Conservation (phyloP, 1,140 invertebrate genomes). For the Lasioglossum albipes region DNA sequence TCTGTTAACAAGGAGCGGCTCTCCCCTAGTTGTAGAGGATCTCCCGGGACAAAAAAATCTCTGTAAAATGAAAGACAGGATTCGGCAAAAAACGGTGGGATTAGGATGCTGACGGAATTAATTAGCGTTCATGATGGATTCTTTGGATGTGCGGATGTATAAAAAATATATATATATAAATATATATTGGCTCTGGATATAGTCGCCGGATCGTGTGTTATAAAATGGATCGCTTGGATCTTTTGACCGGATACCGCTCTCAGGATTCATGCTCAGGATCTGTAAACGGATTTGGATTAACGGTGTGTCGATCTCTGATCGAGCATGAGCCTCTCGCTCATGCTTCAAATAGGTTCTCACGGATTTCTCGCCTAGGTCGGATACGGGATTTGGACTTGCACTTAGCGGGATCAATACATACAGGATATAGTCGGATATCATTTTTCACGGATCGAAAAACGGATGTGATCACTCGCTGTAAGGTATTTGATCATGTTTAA, state of each 20-base stretch:
- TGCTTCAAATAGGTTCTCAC: slow-evolving; percentile 63
- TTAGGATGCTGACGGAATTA: slow-evolving; percentile 63
- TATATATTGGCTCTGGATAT: slow-evolving; percentile 63
- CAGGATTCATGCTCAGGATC: slow-evolving; percentile 45
- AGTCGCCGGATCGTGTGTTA: slow-evolving; percentile 59
- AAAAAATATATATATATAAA: too few relatives aligned
- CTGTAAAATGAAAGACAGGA: slow-evolving; percentile 57
- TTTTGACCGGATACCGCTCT: slow-evolving; percentile 45
- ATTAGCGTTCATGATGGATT: slow-evolving; percentile 64
- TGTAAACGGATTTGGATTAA: slow-evolving; percentile 69
- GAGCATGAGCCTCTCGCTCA: slow-evolving; percentile 56
- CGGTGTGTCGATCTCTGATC: slow-evolving; percentile 61
- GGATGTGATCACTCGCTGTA: slow-evolving; percentile 58
- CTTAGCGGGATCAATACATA: slow-evolving; percentile 59
- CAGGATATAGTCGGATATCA: slow-evolving; percentile 64
- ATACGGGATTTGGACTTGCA: slow-evolving; percentile 57
- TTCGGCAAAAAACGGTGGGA: slow-evolving; percentile 53
- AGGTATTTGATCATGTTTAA: slow-evolving; percentile 69
- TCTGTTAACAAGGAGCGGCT: slow-evolving; percentile 47
- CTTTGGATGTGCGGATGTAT: slow-evolving; percentile 65
- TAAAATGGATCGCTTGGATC: slow-evolving; percentile 54
- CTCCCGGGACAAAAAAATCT: slow-evolving; percentile 29
- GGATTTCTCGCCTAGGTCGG: slow-evolving; percentile 70
- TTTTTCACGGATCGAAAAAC: slow-evolving; percentile 57
- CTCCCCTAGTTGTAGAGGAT: slow-evolving; percentile 58